Base-by-base conservation (phyloP, 2,113 vertebrate genomes). In the Podocnemis expansa region DNA sequence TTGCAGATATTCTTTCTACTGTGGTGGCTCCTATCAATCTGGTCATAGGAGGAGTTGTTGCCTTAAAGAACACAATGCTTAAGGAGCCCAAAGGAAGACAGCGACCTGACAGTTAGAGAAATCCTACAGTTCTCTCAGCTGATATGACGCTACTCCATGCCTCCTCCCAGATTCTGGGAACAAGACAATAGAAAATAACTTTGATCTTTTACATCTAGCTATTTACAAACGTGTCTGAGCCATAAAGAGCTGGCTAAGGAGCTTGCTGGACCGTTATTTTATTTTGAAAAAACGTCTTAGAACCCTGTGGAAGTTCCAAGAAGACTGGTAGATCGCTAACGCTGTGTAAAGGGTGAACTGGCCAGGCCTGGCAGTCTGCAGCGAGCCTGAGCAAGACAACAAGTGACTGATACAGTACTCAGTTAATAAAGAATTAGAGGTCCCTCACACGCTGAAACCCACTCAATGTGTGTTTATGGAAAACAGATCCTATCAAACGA, bases 1-100 rank as follows among this genome's bases (percentile, higher is more conserved):
- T 76, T 52, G 56, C 88, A 91, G 91, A 93, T 51, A 82, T 67
- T 38, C 12, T 83, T 93, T 89, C 90, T 80, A 12, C 95, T 95
- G 96, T 85, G 88, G 96, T 91, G 96, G 92, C 94, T 93, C 96
- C 95, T 96, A 96, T 95, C 90, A 81, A 91, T 94, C 95, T 80
- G 91, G 95, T 96, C 81, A 27, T 29, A 80, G 96, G 95, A 91
- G 92, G 94, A 78, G 73, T 1, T 89, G 63, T 47, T 87, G 84
- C 88, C 92, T 29, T 93, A 2, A n/a, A 91, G 82, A 31, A 87
- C 83, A 79, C 89, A 85, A 91, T 76, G 55, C 82, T 70, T 70
- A 93, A 82, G 70, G 76, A 82, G 84, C 22, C 29, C 8, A 16
- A 80, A 90, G 83, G 88, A 93, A 85, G 86, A 17, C 13, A 93